Base-by-base conservation (phyloP, 2,797 vertebrate species). In the Otus scops region DNA sequence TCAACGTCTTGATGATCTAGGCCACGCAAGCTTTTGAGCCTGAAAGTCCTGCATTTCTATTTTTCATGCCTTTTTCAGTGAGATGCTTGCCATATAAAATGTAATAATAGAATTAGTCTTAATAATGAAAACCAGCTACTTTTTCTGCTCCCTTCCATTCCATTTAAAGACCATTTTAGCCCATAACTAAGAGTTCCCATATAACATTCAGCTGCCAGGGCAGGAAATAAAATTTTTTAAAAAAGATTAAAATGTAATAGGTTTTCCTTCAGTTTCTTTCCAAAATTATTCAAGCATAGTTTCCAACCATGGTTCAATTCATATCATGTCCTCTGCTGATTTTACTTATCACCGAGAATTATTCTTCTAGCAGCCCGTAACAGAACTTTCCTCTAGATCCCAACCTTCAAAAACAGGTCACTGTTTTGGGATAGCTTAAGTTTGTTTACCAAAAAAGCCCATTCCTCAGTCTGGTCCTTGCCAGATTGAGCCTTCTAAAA, bases 91-190 rank as follows among this genome's bases (percentile, higher is more conserved):
- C 84, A 74, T 43, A 43, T 10, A 89, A 94, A 89, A 54, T 0
- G 7, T 26, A 61, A 51, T 79, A 86, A 93, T 86, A 80, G 76
- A 86, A 89, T 89, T 45, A 92, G 60, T 21, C 51, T 19, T 60
- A 91, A 87, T 84, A 92, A 94, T 81, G 69, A 93, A 93, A 96
- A 73, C 27, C 88, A 93, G 91, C 45, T 60, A 65, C 60, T 51
- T 78, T 51, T 76, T 65, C 79, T 63, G 9, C 51, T 60, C 69
- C n/a, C 9, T 34, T 80, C 65, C 51, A 71, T 84, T 92, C 86
- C 80, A 53, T 56, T 78, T 59, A 78, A 87, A 90, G 71, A 13
- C 34, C 48, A 53, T 73, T 95, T 75, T n/a, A 89, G 67, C 69
- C 74, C 64, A 56, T 74, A 93, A 77, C 81, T 54, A 81, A 92